Evolutionary conservation across 1,140 invertebrate genomes (phyloP), one percentile per base, ranked within the genome.

Genomic region (Drosophila cardini): DNA sequence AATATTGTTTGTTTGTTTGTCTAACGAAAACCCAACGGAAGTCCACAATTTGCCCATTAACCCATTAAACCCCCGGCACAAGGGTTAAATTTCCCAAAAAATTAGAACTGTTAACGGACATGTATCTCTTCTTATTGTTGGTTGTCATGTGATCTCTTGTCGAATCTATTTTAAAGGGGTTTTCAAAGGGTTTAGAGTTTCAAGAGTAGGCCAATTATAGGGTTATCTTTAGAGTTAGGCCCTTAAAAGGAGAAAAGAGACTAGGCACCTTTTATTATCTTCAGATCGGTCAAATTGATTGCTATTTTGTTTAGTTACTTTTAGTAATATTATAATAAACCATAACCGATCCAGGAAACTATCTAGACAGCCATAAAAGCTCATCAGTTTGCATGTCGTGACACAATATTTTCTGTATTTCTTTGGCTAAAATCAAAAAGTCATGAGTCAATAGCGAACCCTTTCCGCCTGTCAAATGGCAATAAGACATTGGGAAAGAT

Each of bases 1-100:
- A 83, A 76, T 68, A 78, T 78, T 82, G 78, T 82, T 78, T 82
- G 78, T 81, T 81, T 82, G 61, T 64, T 78, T 53, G 45, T 53
- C 15, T 32, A 38, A 36, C 36, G 36, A 15, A 40, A 45, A 55
- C 30, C 18, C 21, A 76, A 71, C 72, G 73, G 68, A 78, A 76
- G 43, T 68, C 45, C 34, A 67, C 72, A 78, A 71, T 75, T 78
- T 78, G 38, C 38, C 38, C 43, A 46, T 46, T 48, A 48, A 43
- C 40, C 26, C 40, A 30, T 50, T 53, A 11, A 10, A 26, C 21
- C 34, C 18, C 46, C 36, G 11, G 18, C 34, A 68, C 38, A 77
- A 64, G 74, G 74, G 77, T 79, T 69, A 73, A 64, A 36, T 57
- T 72, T 67, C 53, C 32, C 16, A 74, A 42, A 72, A 56, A 21